Base-by-base conservation (phyloP, 1,140 invertebrate species). In the Bradynema listronoti region DNA sequence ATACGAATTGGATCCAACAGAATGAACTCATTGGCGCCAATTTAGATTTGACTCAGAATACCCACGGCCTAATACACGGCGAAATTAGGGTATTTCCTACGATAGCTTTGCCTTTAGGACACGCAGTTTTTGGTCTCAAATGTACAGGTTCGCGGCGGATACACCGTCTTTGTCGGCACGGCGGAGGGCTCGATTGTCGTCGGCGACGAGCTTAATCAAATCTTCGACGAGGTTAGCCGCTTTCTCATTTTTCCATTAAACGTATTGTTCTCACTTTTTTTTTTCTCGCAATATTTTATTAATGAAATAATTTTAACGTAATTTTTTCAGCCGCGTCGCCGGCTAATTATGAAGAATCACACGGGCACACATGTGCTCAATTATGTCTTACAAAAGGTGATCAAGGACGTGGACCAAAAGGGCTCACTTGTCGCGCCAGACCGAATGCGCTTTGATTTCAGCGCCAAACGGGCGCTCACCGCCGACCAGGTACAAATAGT, bases 391-490 rank as follows among this genome's bases (percentile, higher is more conserved):
- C 83, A 93, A 50, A 85, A 86, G 78, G 89, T 97, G 46, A 80
- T 98, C 19, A 86, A 88, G 7, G 86, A 85, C 62, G 90, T 93
- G 71, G 93, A 99, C 80, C 95, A 99, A 80, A 87, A 87, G 77
- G 95, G 95, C 39, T 98, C 93, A 0, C 82, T 99, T n/a, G 95
- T 99, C 6, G 92, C 92, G 70, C 91, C 93, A 4, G 93, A 99
- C 78, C 85, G 89, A 73, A 83, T 85, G n/a, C 84, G 94, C 59
- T 99, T 99, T 81, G 95, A 99, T 83, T 99, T 98, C 76, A 90
- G 91, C 41, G 88, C 88, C 66, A 96, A 95, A 82, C 82, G 85
- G 52, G 90, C 90, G 1, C 86, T 97, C 87, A 87, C 86, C 43
- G 80, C 84, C 0, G 83, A 85, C 41, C 89, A 77, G 34, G 60